Conservation (phyloP, 2,797 vertebrate species). For the Pelobates cultripes region DNA sequence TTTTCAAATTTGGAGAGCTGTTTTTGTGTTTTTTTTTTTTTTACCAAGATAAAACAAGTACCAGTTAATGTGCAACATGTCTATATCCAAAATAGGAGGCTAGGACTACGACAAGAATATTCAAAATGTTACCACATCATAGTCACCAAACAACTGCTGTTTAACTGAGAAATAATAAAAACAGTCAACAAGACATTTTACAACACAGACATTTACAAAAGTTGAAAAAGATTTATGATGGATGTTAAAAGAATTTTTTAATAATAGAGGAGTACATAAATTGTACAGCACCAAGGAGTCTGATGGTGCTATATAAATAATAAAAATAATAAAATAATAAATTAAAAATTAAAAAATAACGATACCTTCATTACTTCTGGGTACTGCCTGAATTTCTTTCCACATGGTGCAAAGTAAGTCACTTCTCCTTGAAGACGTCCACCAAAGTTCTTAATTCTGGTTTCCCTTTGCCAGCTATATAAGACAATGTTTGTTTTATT, state of each 20-base stretch:
- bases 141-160: not conserved
- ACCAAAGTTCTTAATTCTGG: conserved; percentile 82
- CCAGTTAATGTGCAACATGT: conserved; percentile 7
- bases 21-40: too few relatives aligned
- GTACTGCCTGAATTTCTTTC: conserved; percentile 93
- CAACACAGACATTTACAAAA: conserved; percentile 62
- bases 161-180: not conserved
- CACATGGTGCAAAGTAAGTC: conserved; percentile 91
- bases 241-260: too few relatives aligned
- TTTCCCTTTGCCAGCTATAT: conserved; percentile 92
- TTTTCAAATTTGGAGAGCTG: too few relatives aligned
- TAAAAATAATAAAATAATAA: too few relatives aligned
- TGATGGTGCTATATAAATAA: not conserved
- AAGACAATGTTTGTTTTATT: conserved; percentile 59
- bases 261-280: too few relatives aligned
- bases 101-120: not conserved
- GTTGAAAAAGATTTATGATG: conserved; percentile 47
- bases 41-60: not conserved
- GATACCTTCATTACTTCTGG: conserved; percentile 93
- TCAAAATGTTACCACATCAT: too few relatives aligned
- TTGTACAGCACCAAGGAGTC: too few relatives aligned
- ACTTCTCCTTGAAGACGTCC: conserved; percentile 91
- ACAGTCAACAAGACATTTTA: conserved; percentile 56
- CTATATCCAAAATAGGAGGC: not conserved
- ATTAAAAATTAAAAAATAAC: too few relatives aligned